phyloP scores from a whole-genome alignment of 2,888 invertebrate species.

The Priapulus caudatus region DNA sequence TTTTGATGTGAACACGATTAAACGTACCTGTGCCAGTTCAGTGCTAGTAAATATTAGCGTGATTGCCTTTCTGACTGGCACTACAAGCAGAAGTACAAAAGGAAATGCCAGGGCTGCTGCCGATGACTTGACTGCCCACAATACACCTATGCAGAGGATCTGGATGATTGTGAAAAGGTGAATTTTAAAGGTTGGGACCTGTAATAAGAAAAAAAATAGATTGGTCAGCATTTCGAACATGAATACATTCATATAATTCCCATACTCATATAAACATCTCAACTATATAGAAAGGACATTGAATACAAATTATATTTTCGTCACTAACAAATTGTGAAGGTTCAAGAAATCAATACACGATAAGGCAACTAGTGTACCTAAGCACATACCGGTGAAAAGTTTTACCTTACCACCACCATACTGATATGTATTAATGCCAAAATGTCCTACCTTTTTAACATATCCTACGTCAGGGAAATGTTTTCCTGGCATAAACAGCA shows the following conservation, averaged over 20 bases:
- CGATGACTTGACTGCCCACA: conserved; percentile 83
- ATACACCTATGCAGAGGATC: conserved; percentile 56
- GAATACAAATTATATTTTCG: background rate
- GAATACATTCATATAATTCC: no score
- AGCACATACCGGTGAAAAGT: no score
- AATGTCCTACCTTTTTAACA: conserved; percentile 70
- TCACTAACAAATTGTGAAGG: conserved; percentile 10
- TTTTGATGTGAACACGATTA: no score
- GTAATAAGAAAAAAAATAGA: conserved; percentile 28
- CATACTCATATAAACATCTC: background rate
- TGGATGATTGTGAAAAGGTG: conserved; percentile 79
- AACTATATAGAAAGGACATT: background rate
- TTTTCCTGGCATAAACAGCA: conserved; percentile 87
- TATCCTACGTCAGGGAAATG: conserved; percentile 83
- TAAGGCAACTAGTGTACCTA: no score
- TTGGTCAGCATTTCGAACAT: no score
- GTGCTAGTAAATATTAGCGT: conserved; percentile 59
- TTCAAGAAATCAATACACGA: no score
- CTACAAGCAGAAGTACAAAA: conserved; percentile 80
- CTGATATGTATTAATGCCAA: no score
- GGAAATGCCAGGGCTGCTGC: conserved; percentile 79
- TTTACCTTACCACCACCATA: no score
- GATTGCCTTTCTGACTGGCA: conserved; percentile 65
- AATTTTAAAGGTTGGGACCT: conserved; percentile 82
- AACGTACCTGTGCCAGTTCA: conserved; percentile 69